Evolutionary conservation across 1,140 invertebrate genomes (phyloP).

Genomic region (Cryptotermes secundus): DNA sequence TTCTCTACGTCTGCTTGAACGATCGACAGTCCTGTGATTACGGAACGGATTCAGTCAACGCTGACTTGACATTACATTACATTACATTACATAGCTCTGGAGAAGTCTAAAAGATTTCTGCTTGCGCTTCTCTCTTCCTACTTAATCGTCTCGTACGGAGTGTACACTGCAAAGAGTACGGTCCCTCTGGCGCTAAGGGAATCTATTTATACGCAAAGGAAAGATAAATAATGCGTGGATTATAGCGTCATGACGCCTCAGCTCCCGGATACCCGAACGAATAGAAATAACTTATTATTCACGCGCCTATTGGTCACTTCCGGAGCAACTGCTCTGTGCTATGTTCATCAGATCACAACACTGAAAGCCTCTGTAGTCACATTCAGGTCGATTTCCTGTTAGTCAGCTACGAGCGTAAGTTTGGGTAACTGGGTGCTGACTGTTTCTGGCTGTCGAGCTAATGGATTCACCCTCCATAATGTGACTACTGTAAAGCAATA

Average conservation of each 20-base stretch:
- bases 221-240: conserved; percentile 5
- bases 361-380: not conserved
- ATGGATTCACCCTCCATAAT: not conserved
- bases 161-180: not conserved
- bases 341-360: not conserved
- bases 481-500: not conserved
- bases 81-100: too few species aligned
- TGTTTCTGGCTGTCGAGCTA: not conserved
- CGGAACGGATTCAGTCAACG: not conserved
- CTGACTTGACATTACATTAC: too few species aligned
- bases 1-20: not conserved
- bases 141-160: not conserved
- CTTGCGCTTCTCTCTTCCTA: not conserved
- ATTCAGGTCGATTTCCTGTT: not conserved
- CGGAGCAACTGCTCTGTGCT: not conserved
- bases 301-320: not conserved
- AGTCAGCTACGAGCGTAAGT: not conserved
- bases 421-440: not conserved
- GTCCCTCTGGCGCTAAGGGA: not conserved
- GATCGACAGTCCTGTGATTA: not conserved
- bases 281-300: conserved; percentile 11
- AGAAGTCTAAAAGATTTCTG: too few species aligned
- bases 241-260: not conserved
- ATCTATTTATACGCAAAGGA: conserved; percentile 17
- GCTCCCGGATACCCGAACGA: not conserved